A percentile compares a stretch with the other conserved stretches of the same genome.
Conservation (phyloP, 2,797 vertebrate species). For the Sylvia borin region DNA sequence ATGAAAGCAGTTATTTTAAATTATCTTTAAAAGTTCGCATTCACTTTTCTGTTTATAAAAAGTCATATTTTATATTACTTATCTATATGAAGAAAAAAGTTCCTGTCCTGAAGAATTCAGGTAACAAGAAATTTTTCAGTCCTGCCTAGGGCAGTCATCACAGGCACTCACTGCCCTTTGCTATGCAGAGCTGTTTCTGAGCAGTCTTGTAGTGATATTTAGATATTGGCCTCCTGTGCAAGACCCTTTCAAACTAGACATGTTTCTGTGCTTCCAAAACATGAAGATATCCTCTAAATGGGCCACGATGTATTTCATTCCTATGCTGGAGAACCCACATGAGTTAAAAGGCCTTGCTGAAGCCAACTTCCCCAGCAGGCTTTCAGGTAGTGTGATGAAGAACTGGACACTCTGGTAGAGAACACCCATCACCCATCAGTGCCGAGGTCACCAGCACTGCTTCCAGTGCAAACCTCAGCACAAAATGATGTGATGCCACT, state of each 20-base stretch:
- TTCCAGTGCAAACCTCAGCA: not conserved
- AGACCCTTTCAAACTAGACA: not conserved
- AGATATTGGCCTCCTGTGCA: not conserved
- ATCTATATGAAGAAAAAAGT: not conserved
- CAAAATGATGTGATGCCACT: not conserved
- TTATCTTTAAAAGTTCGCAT: not conserved
- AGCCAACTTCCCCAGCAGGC: not conserved
- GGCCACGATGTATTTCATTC: not conserved
- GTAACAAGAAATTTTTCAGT: not conserved
- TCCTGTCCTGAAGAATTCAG: not conserved
- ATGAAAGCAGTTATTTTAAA: not conserved
- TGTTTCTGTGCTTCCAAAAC: not conserved
- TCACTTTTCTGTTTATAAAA: not conserved
- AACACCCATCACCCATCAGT: not conserved
- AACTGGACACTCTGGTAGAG: not conserved
- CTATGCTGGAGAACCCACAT: not conserved
- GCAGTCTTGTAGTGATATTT: not conserved
- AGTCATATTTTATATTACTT: not conserved
- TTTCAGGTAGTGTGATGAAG: not conserved
- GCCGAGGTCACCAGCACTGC: not conserved
- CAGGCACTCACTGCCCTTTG: not conserved
- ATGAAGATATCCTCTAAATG: not conserved
- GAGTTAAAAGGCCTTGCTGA: not conserved
- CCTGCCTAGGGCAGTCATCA: not conserved
- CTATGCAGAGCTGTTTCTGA: not conserved